Base-by-base conservation (phyloP, 1,140 invertebrate species). In the Sesamia nonagrioides region DNA sequence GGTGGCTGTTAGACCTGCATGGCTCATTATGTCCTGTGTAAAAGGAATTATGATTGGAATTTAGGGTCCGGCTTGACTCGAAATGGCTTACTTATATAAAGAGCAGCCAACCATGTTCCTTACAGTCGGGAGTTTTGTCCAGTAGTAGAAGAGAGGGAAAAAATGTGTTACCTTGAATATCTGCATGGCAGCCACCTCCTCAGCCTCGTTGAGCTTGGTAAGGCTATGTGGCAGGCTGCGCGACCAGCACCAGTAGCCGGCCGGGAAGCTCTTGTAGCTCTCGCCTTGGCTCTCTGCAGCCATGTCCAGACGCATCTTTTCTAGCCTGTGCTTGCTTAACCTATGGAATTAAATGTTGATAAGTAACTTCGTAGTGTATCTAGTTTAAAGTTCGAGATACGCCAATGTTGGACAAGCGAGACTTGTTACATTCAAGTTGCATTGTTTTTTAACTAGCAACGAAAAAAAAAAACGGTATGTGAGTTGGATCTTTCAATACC, bases 231-330 rank as follows among this genome's bases (percentile, higher is more conserved):
- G 96, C 58, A 99, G 17, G 96, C 96, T 87, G 96, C 96, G 88
- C 97, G 97, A 89, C 97, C 98, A 99, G 2, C 98, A 97, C 98
- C 98, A 99, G 95, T 97, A 99, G 1, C 84, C 86, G 11, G 90
- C 77, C 9, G 97, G 96, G 92, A 98, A 98, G 58, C 97, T 97
- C 95, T 98, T 98, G 89, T 98, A 98, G 15, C 96, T 97, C 94
- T 98, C 98, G 15, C 97, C 97, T 75, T 94, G 92, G 0, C 94
- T 90, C 48, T 95, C 95, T 77, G 96, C 96, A 7, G 97, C 96
- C 77, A 97, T 97, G 84, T 98, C 98, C 76, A 97, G 96, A 78
- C 98, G 96, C 50, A 98, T 95, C 88, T 98, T 98, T 86, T 99
- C 98, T 77, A 99, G 95, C 52, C 98, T 96, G 80, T 98, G 97